Evolutionary conservation across 2,888 invertebrate genomes (phyloP).

Genomic region (Spatulosminthurus flaviceps): DNA sequence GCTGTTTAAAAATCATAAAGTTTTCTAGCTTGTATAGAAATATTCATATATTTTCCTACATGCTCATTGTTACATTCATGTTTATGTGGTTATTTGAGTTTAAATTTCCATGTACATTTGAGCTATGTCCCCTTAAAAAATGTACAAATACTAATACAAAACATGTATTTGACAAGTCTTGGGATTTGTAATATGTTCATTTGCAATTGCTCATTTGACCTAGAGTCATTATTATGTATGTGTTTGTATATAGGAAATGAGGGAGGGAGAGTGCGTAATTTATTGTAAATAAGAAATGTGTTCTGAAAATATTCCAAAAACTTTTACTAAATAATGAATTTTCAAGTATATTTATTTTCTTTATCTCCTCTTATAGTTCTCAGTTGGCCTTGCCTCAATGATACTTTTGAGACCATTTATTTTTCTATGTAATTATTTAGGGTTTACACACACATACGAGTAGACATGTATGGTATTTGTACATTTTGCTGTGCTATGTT

Average conservation of each 20-base stretch:
- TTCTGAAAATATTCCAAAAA: background rate
- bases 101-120: background rate
- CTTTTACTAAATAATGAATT: slow-evolving; percentile 9
- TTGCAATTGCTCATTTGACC: background rate
- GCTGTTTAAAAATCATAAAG: slow-evolving; percentile 8
- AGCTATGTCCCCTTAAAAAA: background rate
- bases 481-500: too few species aligned
- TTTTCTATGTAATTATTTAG: too few species aligned
- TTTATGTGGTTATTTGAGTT: slow-evolving; percentile 8
- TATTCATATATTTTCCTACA: background rate
- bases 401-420: background rate
- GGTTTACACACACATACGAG: too few species aligned
- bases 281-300: background rate
- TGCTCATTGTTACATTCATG: background rate
- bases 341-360: background rate
- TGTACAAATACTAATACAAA: background rate
- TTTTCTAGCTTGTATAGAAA: background rate
- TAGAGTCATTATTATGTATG: slow-evolving; percentile 2
- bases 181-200: background rate
- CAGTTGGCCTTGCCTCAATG: background rate
- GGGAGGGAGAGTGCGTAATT: background rate
- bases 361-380: background rate
- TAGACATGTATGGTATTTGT: too few species aligned
- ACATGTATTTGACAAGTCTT: too few species aligned
- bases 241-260: background rate